These are phyloP conservation scores for Cantharis flavilabris DNA, from an alignment of 2,888 invertebrate species.

Conservation along the genomic window DNA sequence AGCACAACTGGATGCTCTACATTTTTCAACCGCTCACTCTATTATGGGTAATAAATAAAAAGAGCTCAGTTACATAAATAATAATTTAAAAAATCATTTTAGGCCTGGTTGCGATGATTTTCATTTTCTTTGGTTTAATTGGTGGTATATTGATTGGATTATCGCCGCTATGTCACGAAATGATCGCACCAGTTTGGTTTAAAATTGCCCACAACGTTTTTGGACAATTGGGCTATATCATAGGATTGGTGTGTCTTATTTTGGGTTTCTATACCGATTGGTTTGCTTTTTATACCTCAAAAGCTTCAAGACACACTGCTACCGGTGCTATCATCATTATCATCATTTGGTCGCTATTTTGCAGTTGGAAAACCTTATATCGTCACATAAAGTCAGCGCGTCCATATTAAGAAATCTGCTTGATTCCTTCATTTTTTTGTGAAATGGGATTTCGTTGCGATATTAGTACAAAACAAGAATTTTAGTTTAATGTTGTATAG, in stretches of 20 bases:
- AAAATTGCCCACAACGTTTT: constrained; percentile 47
- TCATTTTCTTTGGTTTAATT: constrained; percentile 40
- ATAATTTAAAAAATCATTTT: constrained; percentile 22
- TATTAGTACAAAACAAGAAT: neutral
- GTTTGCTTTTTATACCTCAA: constrained; percentile 42
- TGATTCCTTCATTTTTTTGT: neutral
- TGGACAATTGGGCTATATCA: constrained; percentile 45
- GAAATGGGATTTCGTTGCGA: neutral
- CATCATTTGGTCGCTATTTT: constrained; percentile 44
- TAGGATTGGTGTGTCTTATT: constrained; percentile 47
- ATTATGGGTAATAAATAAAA: constrained; percentile 43
- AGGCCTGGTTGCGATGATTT: constrained; percentile 47
- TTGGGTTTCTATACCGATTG: constrained; percentile 46
- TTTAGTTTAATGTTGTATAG: neutral
- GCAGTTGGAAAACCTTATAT: constrained; percentile 40
- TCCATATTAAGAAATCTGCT: neutral
- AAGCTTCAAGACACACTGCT: constrained; percentile 41
- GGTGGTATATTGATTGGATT: constrained; percentile 43
- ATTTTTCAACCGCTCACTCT: constrained; percentile 41
- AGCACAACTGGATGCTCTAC: constrained; percentile 22
- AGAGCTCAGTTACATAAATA: neutral
- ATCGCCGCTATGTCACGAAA: constrained; percentile 37
- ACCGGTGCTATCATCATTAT: constrained; percentile 41
- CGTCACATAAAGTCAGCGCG: constrained; percentile 33
- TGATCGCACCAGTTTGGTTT: constrained; percentile 39